Percentiles rank a stretch among this genome's conserved stretches.
Evolutionary conservation across 2,113 vertebrate genomes (phyloP).

Genomic region (Crotalus tigris): DNA sequence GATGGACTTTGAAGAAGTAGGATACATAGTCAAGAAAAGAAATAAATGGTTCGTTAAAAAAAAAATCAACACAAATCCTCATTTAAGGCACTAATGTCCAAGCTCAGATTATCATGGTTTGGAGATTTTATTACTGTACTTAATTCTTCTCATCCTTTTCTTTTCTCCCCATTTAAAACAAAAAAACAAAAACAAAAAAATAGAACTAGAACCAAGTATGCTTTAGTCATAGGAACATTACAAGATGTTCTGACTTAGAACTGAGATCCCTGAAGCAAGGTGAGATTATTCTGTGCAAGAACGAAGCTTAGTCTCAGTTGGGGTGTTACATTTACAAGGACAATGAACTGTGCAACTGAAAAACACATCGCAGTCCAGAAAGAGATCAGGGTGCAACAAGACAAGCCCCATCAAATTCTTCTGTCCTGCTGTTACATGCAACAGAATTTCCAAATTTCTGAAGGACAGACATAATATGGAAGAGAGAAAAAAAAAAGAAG

Average conservation of each 20-base stretch:
- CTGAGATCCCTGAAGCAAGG: conserved; percentile 34
- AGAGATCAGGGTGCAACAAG: not conserved
- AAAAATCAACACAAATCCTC: not conserved
- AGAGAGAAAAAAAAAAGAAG: not conserved
- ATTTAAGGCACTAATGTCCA: not conserved
- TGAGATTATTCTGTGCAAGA: conserved; percentile 32
- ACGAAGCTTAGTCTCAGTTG: conserved; percentile 5
- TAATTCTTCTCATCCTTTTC: conserved; percentile 4
- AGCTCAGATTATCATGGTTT: not conserved
- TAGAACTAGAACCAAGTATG: conserved; percentile 47
- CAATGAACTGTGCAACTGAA: conserved; percentile 41
- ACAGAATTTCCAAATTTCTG: not conserved
- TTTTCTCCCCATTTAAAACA: conserved; percentile 45
- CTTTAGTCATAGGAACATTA: conserved; percentile 44
- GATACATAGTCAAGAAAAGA: not conserved
- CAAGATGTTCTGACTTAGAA: conserved; percentile 40
- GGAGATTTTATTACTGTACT: conserved; percentile 37
- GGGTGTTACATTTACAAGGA: conserved; percentile 19
- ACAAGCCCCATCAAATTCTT: not conserved
- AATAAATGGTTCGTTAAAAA: not conserved
- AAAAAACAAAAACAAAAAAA: not conserved
- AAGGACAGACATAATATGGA: not conserved
- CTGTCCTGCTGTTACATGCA: not conserved
- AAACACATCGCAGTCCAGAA: conserved; percentile 18
- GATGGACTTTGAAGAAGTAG: not conserved